phyloP scores from a whole-genome alignment of 2,888 invertebrate genomes.

The Cylindroiulus punctatus region DNA sequence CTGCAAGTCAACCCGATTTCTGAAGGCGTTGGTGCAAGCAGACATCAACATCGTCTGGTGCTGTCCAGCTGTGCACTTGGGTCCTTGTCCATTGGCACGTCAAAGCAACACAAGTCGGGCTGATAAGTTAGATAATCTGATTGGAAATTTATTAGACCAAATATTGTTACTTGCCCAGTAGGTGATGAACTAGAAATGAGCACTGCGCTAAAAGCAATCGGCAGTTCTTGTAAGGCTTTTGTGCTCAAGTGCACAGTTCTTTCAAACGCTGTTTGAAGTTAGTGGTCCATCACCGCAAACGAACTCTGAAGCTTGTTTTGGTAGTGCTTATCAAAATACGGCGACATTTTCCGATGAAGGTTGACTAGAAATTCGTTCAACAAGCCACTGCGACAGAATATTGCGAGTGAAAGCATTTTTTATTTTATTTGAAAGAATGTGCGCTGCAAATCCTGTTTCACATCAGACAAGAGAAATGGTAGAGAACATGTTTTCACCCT shows the following conservation, averaged over 20 bases:
- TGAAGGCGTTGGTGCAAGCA: not conserved
- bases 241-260: not conserved
- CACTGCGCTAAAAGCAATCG: not conserved
- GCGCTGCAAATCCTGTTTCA: too few species aligned
- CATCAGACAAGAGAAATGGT: too few species aligned
- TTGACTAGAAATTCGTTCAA: not conserved
- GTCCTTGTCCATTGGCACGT: not conserved
- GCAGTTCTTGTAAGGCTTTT: not conserved
- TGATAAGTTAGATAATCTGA: too few species aligned
- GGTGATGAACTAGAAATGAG: not conserved
- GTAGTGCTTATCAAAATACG: not conserved
- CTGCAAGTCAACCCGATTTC: not conserved
- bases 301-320: not conserved
- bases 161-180: not conserved
- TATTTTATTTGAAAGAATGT: too few species aligned
- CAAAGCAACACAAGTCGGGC: too few species aligned
- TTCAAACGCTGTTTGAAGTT: not conserved
- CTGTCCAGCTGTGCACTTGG: not conserved
- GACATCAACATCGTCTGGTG: not conserved
- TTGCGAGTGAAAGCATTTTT: not conserved
- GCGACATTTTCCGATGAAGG: not conserved
- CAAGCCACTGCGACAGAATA: not conserved
- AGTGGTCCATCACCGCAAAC: not conserved
- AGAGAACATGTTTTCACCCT: too few species aligned
- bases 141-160: not conserved